Evolutionary conservation across 2,888 invertebrate genomes (phyloP).

Genomic region (Tyria jacobaeae): DNA sequence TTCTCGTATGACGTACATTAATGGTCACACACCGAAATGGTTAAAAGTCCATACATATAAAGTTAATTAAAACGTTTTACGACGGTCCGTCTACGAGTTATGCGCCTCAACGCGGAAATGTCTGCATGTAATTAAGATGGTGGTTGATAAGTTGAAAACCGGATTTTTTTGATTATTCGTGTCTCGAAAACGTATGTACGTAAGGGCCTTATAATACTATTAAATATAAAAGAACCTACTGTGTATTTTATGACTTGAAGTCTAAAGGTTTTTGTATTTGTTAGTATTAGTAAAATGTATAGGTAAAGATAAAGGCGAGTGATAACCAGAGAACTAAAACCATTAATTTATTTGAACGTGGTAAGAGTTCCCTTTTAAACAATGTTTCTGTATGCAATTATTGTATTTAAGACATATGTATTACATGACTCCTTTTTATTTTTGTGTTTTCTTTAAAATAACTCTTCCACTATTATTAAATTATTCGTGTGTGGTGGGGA

Average conservation of each 20-base stretch:
- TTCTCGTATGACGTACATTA: conserved; percentile 12
- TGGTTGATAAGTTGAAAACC: conserved; percentile 16
- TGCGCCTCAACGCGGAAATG: conserved; percentile 41
- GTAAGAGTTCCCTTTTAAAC: too few species aligned
- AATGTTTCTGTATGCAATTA: too few species aligned
- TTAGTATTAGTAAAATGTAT: background rate
- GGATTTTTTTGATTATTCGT: conserved; percentile 15
- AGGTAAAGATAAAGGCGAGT: too few species aligned
- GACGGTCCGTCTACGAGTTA: conserved; percentile 34
- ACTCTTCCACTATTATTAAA: too few species aligned
- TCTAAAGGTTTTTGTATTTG: background rate
- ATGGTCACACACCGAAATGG: conserved; percentile 22
- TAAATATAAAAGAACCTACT: background rate
- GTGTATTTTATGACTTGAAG: background rate
- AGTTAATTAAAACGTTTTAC: conserved; percentile 49
- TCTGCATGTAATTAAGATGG: conserved; percentile 36
- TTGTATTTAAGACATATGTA: too few species aligned
- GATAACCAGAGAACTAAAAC: too few species aligned
- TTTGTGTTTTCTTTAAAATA: too few species aligned
- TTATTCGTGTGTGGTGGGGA: too few species aligned
- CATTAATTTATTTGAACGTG: too few species aligned
- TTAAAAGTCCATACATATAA: conserved; percentile 38
- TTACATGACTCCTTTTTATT: too few species aligned
- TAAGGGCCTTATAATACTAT: conserved; percentile 3
- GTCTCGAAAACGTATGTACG: conserved; percentile 1